Conservation (phyloP, 2,888 invertebrate species). For the Heteromyza rotundicornis region DNA sequence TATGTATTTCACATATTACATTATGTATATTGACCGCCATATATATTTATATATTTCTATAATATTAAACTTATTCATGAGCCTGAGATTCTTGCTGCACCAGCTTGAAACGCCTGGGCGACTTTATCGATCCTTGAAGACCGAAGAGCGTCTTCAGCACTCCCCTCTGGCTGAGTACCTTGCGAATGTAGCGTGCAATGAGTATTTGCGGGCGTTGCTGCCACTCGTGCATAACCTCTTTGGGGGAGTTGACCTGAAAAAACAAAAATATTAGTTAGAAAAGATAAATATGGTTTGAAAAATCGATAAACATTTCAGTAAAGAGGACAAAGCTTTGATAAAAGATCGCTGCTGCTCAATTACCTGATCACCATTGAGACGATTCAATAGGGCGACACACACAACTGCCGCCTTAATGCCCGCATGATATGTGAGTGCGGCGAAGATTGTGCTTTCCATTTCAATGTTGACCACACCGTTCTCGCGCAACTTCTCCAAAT, state of each 20-base stretch:
- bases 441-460: slow-evolving; percentile 95
- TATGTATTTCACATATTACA: neutral
- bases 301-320: neutral
- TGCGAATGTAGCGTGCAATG: slow-evolving; percentile 82
- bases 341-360: neutral
- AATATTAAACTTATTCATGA: slow-evolving; percentile 72
- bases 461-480: slow-evolving; percentile 93
- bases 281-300: neutral
- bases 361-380: slow-evolving; percentile 94
- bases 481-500: slow-evolving; percentile 75
- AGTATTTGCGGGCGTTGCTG: slow-evolving; percentile 87
- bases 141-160: slow-evolving; percentile 72
- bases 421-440: slow-evolving; percentile 91
- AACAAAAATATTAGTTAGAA: neutral
- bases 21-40: slow-evolving; percentile 8
- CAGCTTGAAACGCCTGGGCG: slow-evolving; percentile 84
- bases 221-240: slow-evolving; percentile 89
- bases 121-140: slow-evolving; percentile 83
- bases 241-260: slow-evolving; percentile 78
- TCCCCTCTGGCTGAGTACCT: slow-evolving; percentile 80
- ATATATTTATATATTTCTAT: neutral
- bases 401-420: slow-evolving; percentile 92
- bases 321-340: neutral
- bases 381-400: slow-evolving; percentile 90
- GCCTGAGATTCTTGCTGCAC: slow-evolving; percentile 91